Base-by-base conservation (phyloP, 2,888 invertebrate genomes). In the Heliconius aoede region DNA sequence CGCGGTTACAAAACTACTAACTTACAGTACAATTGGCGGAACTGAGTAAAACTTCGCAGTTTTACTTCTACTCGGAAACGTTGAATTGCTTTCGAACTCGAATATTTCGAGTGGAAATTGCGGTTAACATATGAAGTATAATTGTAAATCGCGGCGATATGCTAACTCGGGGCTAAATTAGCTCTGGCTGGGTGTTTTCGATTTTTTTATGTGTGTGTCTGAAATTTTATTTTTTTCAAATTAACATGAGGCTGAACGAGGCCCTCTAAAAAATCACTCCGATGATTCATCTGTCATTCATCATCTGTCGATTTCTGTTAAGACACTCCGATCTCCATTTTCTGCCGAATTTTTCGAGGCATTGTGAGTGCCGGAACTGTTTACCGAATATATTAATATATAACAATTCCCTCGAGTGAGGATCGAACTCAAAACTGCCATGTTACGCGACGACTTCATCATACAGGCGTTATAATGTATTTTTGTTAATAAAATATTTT, bases 41-140 rank as follows among this genome's bases (percentile, higher is more conserved):
- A 78, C 77, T 76, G 58, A 28, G 72, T 79, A 73, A 80, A 83
- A 80, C 82, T 84, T 79, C 67, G 46, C 78, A 82, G 82, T 84
- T 84, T 80, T 80, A 82, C 80, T 69, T 69, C 51, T 69, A 55
- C 69, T 30, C 69, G 69, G 69, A 55, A 69, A 30, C 55, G 69
- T 55, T 55, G 69, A 69, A 69, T 69, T 69, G 55, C 69, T 69
- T 76, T 80, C 62, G 69, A 80, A 76, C 75, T 30, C 76, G 80
- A 73, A 71, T 75, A 79, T 72, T 72, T 71, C 67, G 62, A 64
- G 36, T 75, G 51, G 69, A 78, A 79, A 80, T 77, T 79, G 67
- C 32, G 72, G 76, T 68, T 64, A 78, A 76, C 72, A 68, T 78
- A 81, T 28, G 28, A 73, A 67, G 62, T 76, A 60, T 68, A 69